phyloP scores from a whole-genome alignment of 2,797 vertebrate genomes.

The Choloepus didactylus region DNA sequence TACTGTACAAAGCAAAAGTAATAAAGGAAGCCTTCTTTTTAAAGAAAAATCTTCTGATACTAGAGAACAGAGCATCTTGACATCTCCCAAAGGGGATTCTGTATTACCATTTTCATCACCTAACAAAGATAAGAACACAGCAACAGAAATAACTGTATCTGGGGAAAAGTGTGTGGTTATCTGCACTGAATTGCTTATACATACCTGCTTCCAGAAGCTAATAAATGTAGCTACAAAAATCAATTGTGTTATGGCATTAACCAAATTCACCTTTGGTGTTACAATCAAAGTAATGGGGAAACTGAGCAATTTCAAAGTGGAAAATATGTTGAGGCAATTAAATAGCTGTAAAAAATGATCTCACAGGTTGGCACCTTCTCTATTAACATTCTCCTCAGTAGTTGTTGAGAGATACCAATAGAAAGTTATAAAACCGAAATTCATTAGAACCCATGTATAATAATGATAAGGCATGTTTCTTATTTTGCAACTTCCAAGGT shows the following conservation, averaged over 20 bases:
- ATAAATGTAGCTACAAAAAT: neutral
- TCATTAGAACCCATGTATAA: neutral
- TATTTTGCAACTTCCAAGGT: neutral
- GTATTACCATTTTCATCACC: neutral
- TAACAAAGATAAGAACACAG: neutral
- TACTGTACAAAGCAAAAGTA: neutral
- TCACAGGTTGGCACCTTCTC: neutral
- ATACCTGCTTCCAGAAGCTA: neutral
- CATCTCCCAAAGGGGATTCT: neutral
- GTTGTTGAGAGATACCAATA: neutral
- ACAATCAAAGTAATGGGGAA: neutral
- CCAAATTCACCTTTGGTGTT: neutral
- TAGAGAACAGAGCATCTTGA: neutral
- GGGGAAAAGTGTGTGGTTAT: neutral
- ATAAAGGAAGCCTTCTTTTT: neutral
- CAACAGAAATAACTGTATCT: neutral
- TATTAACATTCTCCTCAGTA: constrained; percentile 13
- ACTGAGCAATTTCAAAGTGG: neutral
- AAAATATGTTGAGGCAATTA: neutral
- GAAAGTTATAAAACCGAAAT: neutral
- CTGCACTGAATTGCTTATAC: neutral
- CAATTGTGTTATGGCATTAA: neutral
- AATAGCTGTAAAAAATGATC: neutral
- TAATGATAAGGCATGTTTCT: neutral
- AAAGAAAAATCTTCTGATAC: neutral